These are phyloP conservation scores for Plagodis dolabraria DNA, from an alignment of 2,888 invertebrate species.

Conservation along the genomic window DNA sequence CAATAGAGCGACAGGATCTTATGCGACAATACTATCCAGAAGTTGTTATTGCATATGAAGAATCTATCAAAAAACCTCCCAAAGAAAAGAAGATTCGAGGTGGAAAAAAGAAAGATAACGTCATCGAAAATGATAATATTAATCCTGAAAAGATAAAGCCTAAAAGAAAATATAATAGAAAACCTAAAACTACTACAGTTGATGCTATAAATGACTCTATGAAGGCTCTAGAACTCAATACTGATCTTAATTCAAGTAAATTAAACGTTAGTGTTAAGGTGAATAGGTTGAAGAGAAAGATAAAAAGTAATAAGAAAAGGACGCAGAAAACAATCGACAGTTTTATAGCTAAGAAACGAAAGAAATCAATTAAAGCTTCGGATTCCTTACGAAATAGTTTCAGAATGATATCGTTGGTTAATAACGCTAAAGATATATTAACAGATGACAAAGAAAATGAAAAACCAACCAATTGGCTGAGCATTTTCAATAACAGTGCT, in stretches of 20 bases:
- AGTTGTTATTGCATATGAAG: constrained; percentile 85
- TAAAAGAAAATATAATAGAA: constrained; percentile 71
- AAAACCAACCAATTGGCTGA: constrained; percentile 48
- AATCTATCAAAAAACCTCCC: constrained; percentile 80
- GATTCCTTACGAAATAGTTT: constrained; percentile 53
- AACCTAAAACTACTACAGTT: constrained; percentile 50
- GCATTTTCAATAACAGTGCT: constrained; percentile 54
- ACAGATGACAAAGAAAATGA: constrained; percentile 39
- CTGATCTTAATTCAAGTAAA: constrained; percentile 53
- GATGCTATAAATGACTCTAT: constrained; percentile 56
- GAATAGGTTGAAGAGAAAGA: constrained; percentile 72
- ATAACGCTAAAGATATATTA: constrained; percentile 29
- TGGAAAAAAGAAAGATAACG: constrained; percentile 29
- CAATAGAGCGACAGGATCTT: constrained; percentile 88
- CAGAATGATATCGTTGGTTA: constrained; percentile 52
- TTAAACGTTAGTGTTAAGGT: constrained; percentile 67
- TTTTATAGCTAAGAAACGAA: constrained; percentile 65
- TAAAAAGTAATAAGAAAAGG: constrained; percentile 57
- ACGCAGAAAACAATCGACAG: constrained; percentile 71
- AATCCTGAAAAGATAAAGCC: constrained; percentile 60
- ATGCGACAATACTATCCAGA: constrained; percentile 87
- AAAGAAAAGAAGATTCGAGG: constrained; percentile 69
- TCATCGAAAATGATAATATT: constrained; percentile 8
- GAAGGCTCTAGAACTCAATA: constrained; percentile 44
- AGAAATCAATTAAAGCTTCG: constrained; percentile 51